Evolutionary conservation across 2,113 vertebrate species (phyloP), one percentile per base, ranked within the genome.

Genomic region (Cyphomyrus discorhynchus): DNA sequence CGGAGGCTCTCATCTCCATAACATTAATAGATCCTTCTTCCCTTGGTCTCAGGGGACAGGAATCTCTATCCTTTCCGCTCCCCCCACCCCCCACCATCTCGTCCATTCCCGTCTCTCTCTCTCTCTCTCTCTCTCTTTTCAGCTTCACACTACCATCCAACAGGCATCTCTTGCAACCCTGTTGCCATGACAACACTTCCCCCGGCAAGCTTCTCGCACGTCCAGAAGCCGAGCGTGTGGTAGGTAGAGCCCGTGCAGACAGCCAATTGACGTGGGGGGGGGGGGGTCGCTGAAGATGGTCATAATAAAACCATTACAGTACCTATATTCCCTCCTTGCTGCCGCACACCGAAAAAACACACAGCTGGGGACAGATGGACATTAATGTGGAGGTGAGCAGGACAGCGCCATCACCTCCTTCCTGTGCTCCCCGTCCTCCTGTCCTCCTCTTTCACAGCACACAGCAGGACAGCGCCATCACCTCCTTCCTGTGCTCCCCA

Each of bases 131-230:
- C 10, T 19, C 39, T 90, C 90, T 93, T 91, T 89, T 70, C 91
- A 87, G 91, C 91, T 90, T 93, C 93, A 93, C 92, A 80, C 91
- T 92, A 91, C 91, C 91, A 91, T 93, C 94, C 95, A 92, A 92
- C 92, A 84, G 92, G 93, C 94, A 94, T 94, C 92, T 92, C 94
- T 93, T 93, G 87, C 88, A 53, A 93, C 93, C 94, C 94, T 95
- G 96, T 96, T 95, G 94, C 96, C 95, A 96, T 95, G 95, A 94
- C 92, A 95, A 96, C 96, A 93, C 92, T 91, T 95, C 94, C 95
- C 95, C 93, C 93, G 95, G 94, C 94, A 94, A 92, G 91, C 92
- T 93, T 92, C 92, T 47, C 42, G 89, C 91, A 93, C 88, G 89
- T 91, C 92, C 92, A 91, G 91, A 91, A 93, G 92, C 93, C 90